Base-by-base conservation (phyloP, 2,797 vertebrate species). In the Tokudaia tokunoshimensis region DNA sequence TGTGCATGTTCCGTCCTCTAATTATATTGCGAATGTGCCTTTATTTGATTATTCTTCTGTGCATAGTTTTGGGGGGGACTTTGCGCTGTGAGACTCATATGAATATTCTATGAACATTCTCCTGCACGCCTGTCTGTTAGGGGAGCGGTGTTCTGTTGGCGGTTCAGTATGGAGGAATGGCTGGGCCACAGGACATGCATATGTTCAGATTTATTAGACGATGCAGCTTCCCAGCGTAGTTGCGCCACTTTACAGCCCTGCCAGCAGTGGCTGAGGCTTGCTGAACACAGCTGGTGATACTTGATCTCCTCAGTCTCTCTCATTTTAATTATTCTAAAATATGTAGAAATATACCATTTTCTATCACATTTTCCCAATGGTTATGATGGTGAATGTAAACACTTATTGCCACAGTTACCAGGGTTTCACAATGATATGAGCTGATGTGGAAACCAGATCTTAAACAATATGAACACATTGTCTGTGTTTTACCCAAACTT, bases 241-340 rank as follows among this genome's bases (percentile, higher is more conserved):
- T 10, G 24, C 11, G 31, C 52, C 44, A 14, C 15, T 55, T 72
- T 74, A 10, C 31, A n/a, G 0, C 6, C 10, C 52, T 88, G 17
- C 3, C 47, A 12, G 37, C 47, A n/a, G 61, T 20, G 13, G 44
- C 3, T 41, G 67, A 86, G 72, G 79, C 11, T 41, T 41, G 24
- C 7, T 78, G 78, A 24, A n/a, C 5, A 31, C 1, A 81, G 50
- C 52, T 65, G 41, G 59, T 7, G 41, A 74, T 19, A 29, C 67
- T n/a, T 67, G 44, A 15, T 82, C 37, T 76, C 83, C 65, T 89
- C 59, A 57, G 65, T 79, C 50, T 57, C 80, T 67, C 90, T 26
- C 79, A 37, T 93, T 94, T 70, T 52, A 80, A 74, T 81, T 55
- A 29, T 70, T 70, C 63, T 61, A 80, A 65, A 94, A 41, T 88